A percentile compares a stretch with the other conserved stretches of the same genome.
Evolutionary conservation across 92 coral and sea anemone species (phyloP).

Genomic region (Muricea muricata): DNA sequence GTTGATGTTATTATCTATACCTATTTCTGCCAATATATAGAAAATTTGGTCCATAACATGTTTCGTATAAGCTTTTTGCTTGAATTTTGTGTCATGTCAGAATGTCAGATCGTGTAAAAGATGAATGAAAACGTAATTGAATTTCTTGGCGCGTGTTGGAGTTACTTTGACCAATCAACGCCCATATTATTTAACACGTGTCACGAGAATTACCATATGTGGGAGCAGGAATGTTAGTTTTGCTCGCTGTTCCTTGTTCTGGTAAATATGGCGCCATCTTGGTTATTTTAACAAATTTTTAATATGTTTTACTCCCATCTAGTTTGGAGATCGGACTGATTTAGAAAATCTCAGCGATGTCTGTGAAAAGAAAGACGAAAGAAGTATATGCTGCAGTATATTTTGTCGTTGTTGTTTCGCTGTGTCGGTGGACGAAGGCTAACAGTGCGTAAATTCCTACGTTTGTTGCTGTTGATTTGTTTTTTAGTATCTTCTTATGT

Average conservation of each 20-base stretch:
- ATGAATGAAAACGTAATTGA: constrained; percentile 2
- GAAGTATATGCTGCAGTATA: background rate
- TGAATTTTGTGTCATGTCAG: background rate
- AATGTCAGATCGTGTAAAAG: background rate
- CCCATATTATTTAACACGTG: background rate
- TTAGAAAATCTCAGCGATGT: background rate
- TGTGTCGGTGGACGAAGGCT: constrained; percentile 28
- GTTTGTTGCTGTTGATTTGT: constrained; percentile 6
- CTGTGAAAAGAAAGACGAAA: background rate
- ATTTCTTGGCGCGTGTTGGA: background rate
- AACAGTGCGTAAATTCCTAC: constrained; percentile 21
- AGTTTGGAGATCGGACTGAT: background rate
- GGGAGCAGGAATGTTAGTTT: constrained; percentile 32
- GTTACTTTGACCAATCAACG: constrained; percentile 23
- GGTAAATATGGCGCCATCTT: constrained; percentile 32
- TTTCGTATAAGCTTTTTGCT: too few species aligned
- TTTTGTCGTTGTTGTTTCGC: background rate
- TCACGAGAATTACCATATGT: constrained; percentile 6
- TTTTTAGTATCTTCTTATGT: background rate
- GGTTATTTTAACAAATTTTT: background rate
- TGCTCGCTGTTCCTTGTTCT: background rate
- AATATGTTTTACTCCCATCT: background rate
- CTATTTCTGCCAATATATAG: too few species aligned
- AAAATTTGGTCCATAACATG: too few species aligned
- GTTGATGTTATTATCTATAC: too few species aligned